Evolutionary conservation across 2,888 invertebrate genomes (phyloP).

Genomic region (Leucophora obtusa): DNA sequence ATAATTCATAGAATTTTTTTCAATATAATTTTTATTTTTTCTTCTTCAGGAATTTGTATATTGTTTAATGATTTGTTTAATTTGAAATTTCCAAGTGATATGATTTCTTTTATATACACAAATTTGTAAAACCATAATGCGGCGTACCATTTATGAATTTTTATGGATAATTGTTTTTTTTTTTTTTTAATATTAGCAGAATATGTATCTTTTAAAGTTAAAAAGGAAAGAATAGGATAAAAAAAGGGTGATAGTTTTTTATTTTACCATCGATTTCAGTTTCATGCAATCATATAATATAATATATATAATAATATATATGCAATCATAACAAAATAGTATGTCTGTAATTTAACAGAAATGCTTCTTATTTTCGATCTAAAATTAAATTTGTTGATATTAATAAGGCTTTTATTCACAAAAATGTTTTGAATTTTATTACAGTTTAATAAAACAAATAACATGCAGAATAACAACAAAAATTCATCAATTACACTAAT

Average conservation of each 20-base stretch:
- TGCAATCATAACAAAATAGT: no score
- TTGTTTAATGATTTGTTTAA: constrained; percentile 57
- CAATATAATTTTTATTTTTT: constrained; percentile 23
- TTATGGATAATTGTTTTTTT: neutral
- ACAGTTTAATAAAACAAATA: no score
- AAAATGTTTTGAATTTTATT: no score
- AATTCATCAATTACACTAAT: no score
- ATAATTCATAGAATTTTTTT: constrained; percentile 52
- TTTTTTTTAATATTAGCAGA: neutral
- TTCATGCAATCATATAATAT: neutral
- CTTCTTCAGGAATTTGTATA: constrained; percentile 37
- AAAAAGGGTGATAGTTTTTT: neutral
- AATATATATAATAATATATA: no score
- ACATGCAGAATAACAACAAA: no score
- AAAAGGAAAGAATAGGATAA: neutral
- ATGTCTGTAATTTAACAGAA: no score
- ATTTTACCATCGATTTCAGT: neutral
- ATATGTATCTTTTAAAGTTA: neutral
- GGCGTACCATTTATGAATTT: neutral
- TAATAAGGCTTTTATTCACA: no score
- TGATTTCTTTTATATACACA: neutral
- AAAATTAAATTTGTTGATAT: no score
- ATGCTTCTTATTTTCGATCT: no score
- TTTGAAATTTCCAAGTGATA: constrained; percentile 32
- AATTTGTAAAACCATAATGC: neutral